Base-by-base conservation (phyloP, 2,888 invertebrate genomes). In the Synergus gifuensis region DNA sequence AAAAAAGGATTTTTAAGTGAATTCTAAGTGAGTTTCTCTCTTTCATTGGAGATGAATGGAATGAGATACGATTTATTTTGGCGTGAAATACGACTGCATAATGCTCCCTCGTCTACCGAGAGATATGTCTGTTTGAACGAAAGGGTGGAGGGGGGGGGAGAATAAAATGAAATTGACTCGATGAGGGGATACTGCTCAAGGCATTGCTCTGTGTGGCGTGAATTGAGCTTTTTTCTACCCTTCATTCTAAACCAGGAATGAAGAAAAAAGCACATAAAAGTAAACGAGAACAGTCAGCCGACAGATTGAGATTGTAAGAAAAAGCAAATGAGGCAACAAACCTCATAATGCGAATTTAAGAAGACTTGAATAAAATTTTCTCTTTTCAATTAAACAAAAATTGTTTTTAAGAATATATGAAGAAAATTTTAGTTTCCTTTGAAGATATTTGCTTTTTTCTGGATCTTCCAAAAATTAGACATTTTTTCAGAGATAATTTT, bases 141-240 rank as follows among this genome's bases (percentile, higher is more conserved):
- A 66, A 18, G 18, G 66, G 18, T 18, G 8, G 14, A 11, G 42
- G n/a, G 66, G 9, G 18, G 18, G 42, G 18, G 44, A 64, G 64
- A 18, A 18, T 66, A 66, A 66, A 44, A 44, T 66, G 66, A 66
- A 44, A 66, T 42, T 66, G 66, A 66, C 66, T 66, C n/a, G 42
- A 66, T 44, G 42, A 18, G 42, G 42, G 42, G 42, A 66, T 66
- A 42, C 66, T 42, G 42, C 66, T 66, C 64, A 18, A 58, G 46
- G 40, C 40, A 64, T 11, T 16, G 9, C 42, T 66, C 44, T 42
- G 58, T 66, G 66, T 66, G 66, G 66, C 66, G 18, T 66, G 66
- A 66, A 66, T 44, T 42, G 44, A n/a, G 66, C 18, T 66, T 64
- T 42, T 66, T 66, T 64, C 64, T n/a, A 40, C 40, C 40, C 40